Conservation (phyloP, 2,797 vertebrate species). For the Novumbra hubbsi region DNA sequence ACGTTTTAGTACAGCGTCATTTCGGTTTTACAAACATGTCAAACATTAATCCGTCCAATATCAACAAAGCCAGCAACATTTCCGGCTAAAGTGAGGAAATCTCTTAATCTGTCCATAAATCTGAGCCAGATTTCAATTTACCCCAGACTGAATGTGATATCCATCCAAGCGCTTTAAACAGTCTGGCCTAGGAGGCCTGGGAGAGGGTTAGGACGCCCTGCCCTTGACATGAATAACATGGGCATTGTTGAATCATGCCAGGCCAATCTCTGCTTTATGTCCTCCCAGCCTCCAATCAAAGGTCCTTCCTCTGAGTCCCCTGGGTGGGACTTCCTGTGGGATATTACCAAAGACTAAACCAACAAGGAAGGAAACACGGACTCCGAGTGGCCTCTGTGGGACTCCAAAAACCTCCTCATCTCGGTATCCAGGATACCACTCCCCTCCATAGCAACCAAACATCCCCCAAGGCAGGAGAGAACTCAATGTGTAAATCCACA, state of each 20-base stretch:
- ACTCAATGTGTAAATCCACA: background rate
- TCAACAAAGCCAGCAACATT: background rate
- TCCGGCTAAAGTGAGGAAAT: conserved; percentile 1
- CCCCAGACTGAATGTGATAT: background rate
- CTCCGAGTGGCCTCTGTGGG: background rate
- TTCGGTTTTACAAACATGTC: background rate
- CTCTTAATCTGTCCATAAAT: background rate
- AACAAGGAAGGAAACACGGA: background rate
- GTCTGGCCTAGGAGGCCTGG: background rate
- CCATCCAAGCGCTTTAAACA: background rate
- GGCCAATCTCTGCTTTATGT: background rate
- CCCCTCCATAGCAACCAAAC: background rate
- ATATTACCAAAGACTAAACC: background rate
- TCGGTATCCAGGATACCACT: conserved; percentile 9
- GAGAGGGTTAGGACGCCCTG: background rate
- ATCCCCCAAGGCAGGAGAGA: background rate
- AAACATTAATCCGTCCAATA: background rate
- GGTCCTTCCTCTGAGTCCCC: background rate
- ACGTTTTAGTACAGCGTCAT: background rate
- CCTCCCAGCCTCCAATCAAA: background rate
- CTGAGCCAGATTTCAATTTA: background rate
- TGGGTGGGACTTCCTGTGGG: conserved; percentile 11
- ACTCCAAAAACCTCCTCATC: conserved; percentile 4
- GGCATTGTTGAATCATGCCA: background rate
- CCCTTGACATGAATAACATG: background rate